Evolutionary conservation across 2,888 invertebrate species (phyloP).

Genomic region (Tigriopus californicus): DNA sequence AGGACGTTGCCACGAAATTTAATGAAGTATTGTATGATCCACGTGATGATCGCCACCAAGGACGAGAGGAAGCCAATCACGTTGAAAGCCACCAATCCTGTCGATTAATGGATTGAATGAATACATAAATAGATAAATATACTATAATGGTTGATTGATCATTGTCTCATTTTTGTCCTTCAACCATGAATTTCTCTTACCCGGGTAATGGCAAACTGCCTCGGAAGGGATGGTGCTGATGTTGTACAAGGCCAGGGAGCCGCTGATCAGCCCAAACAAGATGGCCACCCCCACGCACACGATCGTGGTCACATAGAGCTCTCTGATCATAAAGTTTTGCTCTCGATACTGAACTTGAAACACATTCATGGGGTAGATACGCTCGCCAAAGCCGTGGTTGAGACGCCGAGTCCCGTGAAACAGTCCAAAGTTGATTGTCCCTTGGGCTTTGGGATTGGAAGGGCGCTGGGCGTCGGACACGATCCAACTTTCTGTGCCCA

Average conservation of each 20-base stretch:
- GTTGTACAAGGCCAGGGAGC: slow-evolving; percentile 56
- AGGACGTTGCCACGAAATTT: slow-evolving; percentile 64
- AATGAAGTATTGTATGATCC: slow-evolving; percentile 63
- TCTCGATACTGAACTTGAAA: slow-evolving; percentile 42
- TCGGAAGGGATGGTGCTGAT: slow-evolving; percentile 54
- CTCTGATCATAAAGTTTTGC: slow-evolving; percentile 43
- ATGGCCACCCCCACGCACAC: slow-evolving; percentile 47
- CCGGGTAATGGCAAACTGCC: slow-evolving; percentile 41
- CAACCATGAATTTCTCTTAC: slow-evolving; percentile 1
- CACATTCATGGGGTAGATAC: slow-evolving; percentile 46
- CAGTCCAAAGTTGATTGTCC: slow-evolving; percentile 60
- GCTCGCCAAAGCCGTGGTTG: slow-evolving; percentile 60
- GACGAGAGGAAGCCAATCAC: background rate
- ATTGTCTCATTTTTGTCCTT: no score
- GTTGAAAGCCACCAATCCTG: slow-evolving; percentile 45
- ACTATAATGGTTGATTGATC: no score
- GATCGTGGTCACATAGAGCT: slow-evolving; percentile 56
- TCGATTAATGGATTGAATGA: slow-evolving; percentile 24
- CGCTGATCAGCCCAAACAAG: slow-evolving; percentile 45
- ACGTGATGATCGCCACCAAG: slow-evolving; percentile 52
- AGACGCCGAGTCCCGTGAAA: slow-evolving; percentile 67
- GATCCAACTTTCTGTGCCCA: slow-evolving; percentile 66
- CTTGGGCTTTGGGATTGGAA: slow-evolving; percentile 46
- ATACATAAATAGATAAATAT: slow-evolving; percentile 13
- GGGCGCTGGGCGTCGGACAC: slow-evolving; percentile 48